Evolutionary conservation across 2,113 vertebrate species (phyloP).

Genomic region (Chionis minor): DNA sequence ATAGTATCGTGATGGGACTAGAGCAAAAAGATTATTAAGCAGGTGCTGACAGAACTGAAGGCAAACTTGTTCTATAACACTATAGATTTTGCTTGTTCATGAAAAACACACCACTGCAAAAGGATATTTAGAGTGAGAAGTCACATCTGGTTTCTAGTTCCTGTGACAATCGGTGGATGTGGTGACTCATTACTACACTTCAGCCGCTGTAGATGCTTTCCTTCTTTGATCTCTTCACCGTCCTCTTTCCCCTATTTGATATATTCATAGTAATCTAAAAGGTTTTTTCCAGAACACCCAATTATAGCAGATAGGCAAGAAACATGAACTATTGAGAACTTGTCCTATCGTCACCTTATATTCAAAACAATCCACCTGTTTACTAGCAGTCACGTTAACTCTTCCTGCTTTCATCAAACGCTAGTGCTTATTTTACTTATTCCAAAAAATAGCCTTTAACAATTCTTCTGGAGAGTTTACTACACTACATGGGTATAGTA

Average conservation of each 20-base stretch:
- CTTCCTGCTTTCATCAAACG: neutral
- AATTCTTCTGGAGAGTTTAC: neutral
- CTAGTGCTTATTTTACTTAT: neutral
- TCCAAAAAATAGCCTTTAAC: neutral
- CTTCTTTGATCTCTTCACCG: neutral
- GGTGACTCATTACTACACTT: neutral
- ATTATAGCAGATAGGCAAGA: neutral
- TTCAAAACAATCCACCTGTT: neutral
- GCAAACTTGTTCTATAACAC: neutral
- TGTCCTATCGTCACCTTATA: neutral
- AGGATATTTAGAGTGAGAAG: neutral
- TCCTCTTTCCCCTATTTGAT: neutral
- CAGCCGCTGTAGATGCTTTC: neutral
- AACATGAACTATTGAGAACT: neutral
- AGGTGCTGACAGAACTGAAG: neutral
- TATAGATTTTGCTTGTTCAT: neutral
- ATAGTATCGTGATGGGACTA: neutral
- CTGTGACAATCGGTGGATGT: neutral
- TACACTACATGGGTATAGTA: neutral
- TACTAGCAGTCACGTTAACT: neutral
- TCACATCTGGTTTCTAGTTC: neutral
- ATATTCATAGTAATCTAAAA: neutral
- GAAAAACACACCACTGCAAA: neutral
- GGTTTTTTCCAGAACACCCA: neutral
- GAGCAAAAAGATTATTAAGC: neutral